These are phyloP conservation scores for Agrypnus murinus DNA, from an alignment of 2,888 invertebrate genomes.

Conservation along the genomic window DNA sequence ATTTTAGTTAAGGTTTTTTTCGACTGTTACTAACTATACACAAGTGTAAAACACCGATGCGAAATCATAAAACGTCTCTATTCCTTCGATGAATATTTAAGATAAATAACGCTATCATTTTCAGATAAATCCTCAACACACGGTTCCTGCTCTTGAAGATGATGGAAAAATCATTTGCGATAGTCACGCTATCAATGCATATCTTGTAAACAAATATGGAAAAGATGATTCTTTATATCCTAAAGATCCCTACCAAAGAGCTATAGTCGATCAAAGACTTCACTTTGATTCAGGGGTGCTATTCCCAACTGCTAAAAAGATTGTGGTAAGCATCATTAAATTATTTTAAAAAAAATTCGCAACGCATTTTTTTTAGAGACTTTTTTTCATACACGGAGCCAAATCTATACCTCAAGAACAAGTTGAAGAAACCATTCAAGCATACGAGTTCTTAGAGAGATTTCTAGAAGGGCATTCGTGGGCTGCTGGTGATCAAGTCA, in stretches of 20 bases:
- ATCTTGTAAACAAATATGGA: constrained; percentile 76
- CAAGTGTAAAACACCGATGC: no score
- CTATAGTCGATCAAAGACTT: no score
- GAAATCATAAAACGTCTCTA: no score
- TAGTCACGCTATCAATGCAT: no score
- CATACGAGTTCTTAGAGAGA: constrained; percentile 71
- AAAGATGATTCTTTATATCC: constrained; percentile 76
- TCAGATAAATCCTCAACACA: constrained; percentile 77
- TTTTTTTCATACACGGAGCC: constrained; percentile 58
- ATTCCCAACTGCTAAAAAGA: constrained; percentile 71
- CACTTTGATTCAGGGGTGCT: constrained; percentile 73
- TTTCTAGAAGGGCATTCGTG: constrained; percentile 72
- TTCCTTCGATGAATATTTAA: no score
- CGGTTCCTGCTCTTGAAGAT: constrained; percentile 75
- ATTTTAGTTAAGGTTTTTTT: no score
- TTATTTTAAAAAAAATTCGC: not conserved
- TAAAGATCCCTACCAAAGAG: constrained; percentile 70
- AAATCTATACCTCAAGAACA: constrained; percentile 36
- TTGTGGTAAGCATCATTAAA: constrained; percentile 70
- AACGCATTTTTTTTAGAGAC: constrained; percentile 57
- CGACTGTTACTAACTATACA: no score
- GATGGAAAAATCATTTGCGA: no score
- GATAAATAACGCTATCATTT: not conserved
- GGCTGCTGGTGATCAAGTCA: constrained; percentile 72
- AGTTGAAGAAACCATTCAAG: constrained; percentile 62